Conservation (phyloP, 2,113 vertebrate species). For the Stictonetta naevosa region DNA sequence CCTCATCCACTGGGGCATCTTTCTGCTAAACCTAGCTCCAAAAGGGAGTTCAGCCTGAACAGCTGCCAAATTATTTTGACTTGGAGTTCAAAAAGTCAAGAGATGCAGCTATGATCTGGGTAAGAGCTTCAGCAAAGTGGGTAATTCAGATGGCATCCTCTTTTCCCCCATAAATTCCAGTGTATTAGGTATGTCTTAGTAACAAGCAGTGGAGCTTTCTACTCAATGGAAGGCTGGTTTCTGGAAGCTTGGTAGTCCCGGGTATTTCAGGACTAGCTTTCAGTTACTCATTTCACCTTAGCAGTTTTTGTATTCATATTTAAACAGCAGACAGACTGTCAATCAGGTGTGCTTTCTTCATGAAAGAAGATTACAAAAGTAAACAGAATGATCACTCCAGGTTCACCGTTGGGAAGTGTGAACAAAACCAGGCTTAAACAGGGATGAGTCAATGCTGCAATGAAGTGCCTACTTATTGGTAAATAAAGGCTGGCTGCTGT, state of each 20-base stretch:
- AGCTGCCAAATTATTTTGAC: background rate
- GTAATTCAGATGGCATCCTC: background rate
- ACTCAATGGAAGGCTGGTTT: background rate
- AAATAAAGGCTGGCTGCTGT: conserved; percentile 3
- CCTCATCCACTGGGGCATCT: no score
- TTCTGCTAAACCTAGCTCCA: background rate
- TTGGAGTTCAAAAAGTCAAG: background rate
- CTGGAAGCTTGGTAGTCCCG: background rate
- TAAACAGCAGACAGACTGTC: background rate
- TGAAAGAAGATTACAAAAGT: background rate
- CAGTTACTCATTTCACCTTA: background rate
- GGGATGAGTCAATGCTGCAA: background rate
- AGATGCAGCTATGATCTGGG: fast-evolving
- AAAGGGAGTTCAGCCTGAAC: background rate
- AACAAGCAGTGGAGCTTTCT: background rate
- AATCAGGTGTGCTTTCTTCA: background rate
- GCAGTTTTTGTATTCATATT: background rate
- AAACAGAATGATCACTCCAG: background rate
- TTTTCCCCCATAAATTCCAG: background rate
- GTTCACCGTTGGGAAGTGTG: background rate
- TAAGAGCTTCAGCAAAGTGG: background rate
- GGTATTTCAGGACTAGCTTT: background rate
- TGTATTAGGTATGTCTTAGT: background rate
- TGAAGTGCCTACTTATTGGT: background rate
- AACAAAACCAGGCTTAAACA: background rate